Conservation (phyloP, 2,888 invertebrate species). For the Arrhopalites spinosus region DNA sequence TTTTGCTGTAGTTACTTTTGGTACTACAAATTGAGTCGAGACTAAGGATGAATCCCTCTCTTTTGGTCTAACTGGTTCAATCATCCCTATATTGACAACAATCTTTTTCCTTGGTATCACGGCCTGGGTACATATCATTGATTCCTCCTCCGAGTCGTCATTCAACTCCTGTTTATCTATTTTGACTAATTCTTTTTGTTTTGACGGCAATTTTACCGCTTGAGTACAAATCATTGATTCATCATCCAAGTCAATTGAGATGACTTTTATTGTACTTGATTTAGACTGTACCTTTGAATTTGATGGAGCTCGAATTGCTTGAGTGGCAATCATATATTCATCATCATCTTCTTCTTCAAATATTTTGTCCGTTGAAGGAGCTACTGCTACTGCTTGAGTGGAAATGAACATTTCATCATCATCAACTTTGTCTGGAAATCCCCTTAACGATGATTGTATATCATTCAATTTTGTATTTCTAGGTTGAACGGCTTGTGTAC, state of each 20-base stretch:
- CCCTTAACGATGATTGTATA: too few species aligned
- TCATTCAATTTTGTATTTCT: not conserved
- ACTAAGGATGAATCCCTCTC: too few species aligned
- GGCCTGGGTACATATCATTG: not conserved
- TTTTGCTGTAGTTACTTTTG: not conserved
- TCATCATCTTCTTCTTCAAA: not conserved
- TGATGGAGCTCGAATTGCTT: not conserved
- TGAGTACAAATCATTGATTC: slow-evolving; percentile 2
- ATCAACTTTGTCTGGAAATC: too few species aligned
- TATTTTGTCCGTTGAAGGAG: not conserved
- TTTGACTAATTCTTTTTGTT: not conserved
- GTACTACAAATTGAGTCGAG: not conserved
- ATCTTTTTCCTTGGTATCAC: not conserved
- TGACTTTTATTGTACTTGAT: not conserved
- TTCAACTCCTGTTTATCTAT: too few species aligned
- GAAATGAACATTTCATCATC: too few species aligned
- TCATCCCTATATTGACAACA: not conserved
- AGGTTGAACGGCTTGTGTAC: not conserved
- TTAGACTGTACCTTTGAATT: not conserved
- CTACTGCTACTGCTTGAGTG: too few species aligned
- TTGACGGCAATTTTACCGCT: not conserved
- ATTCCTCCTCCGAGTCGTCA: not conserved
- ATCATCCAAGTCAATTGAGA: not conserved
- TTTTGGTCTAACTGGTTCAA: not conserved
- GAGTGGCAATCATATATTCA: not conserved